Percentiles rank a stretch among this genome's conserved stretches.
Conservation (phyloP, 2,797 vertebrate species). For the Labeo calbasu region DNA sequence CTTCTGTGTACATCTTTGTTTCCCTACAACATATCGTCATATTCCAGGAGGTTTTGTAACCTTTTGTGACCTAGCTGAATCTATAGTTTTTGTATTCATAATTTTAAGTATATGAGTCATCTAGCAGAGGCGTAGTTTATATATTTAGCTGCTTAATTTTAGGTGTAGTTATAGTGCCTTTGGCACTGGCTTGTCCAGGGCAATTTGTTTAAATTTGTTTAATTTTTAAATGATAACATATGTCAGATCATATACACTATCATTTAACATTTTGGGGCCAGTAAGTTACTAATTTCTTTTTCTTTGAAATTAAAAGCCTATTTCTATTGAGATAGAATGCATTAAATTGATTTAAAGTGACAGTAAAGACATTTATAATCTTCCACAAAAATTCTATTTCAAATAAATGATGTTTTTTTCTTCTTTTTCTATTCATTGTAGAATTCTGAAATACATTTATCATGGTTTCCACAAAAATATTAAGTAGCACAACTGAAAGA, state of each 20-base stretch:
- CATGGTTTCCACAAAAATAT: background rate
- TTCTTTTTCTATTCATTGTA: too few relatives aligned
- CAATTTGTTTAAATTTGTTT: background rate
- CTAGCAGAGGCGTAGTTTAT: background rate
- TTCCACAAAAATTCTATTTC: background rate
- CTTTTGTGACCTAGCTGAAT: background rate
- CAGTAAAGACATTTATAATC: too few relatives aligned
- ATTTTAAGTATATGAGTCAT: conserved; percentile 2
- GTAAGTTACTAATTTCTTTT: too few relatives aligned
- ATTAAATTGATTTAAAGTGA: too few relatives aligned
- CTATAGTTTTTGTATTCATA: conserved; percentile 4
- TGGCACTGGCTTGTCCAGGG: background rate
- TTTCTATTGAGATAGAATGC: too few relatives aligned
- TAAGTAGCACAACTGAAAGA: background rate
- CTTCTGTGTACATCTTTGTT: background rate
- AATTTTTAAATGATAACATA: background rate
- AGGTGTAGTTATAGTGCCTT: background rate
- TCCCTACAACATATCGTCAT: background rate
- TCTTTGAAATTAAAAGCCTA: too few relatives aligned
- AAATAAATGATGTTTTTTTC: background rate
- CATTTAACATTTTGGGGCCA: background rate
- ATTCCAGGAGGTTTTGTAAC: conserved; percentile 2
- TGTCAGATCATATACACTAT: background rate
- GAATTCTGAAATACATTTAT: background rate
- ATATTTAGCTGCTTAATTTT: conserved; percentile 2